phyloP scores from a whole-genome alignment of 1,140 invertebrate species.

The Drosophila insularis region DNA sequence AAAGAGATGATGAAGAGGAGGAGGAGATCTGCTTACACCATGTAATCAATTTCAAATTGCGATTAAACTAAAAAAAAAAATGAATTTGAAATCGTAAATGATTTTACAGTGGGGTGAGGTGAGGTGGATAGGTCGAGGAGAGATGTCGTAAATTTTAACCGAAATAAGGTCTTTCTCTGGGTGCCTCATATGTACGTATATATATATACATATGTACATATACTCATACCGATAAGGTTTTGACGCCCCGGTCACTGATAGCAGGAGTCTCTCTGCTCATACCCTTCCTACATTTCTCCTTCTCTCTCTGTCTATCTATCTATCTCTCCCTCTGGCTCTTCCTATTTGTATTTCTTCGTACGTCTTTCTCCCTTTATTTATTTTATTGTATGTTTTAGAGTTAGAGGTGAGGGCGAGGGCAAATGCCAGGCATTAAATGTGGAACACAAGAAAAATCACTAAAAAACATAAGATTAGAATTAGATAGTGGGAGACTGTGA shows the following conservation, averaged over 20 bases:
- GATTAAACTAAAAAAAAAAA: neutral
- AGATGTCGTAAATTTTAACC: slow-evolving; percentile 10
- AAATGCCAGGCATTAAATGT: neutral
- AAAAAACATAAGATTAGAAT: neutral
- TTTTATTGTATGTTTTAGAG: neutral
- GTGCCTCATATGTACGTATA: neutral
- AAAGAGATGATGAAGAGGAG: neutral
- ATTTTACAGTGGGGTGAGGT: no score
- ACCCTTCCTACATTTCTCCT: neutral
- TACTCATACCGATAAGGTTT: slow-evolving; percentile 6
- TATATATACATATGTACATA: neutral
- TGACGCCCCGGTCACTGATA: slow-evolving; percentile 14
- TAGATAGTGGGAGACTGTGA: no score
- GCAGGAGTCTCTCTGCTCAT: neutral
- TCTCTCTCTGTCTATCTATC: neutral
- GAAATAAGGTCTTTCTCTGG: neutral
- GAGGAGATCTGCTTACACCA: no score
- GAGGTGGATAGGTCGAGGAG: neutral
- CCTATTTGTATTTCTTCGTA: no score
- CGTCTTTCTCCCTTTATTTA: neutral
- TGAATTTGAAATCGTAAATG: neutral
- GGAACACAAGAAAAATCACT: neutral
- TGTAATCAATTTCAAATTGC: neutral
- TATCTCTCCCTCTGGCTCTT: neutral
- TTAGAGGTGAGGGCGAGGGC: slow-evolving; percentile 4